A percentile compares a stretch with the other conserved stretches of the same genome.
Conservation (phyloP, 2,797 vertebrate genomes). For the Anomalospiza imberbis region DNA sequence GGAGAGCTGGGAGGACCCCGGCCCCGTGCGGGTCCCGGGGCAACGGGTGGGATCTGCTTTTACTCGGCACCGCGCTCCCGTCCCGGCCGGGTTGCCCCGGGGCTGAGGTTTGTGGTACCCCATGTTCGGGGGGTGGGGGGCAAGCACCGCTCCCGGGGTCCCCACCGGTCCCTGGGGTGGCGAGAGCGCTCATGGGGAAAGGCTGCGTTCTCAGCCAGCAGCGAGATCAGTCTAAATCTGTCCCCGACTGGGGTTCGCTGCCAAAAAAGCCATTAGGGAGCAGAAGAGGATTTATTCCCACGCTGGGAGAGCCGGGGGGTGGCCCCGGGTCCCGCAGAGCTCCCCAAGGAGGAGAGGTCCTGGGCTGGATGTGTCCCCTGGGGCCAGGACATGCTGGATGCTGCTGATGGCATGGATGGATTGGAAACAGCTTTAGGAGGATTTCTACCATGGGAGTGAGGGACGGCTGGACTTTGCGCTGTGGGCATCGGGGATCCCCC, state of each 20-base stretch:
- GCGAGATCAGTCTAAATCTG: not conserved
- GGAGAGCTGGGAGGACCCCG: not conserved
- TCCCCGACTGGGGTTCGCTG: not conserved
- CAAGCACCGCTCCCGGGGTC: not conserved
- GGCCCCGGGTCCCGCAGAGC: not conserved
- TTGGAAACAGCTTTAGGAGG: not conserved
- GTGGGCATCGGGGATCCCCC: not conserved
- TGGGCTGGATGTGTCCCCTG: not conserved
- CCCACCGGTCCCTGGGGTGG: fast-evolving
- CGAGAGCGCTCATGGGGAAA: fast-evolving
- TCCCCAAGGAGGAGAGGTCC: not conserved
- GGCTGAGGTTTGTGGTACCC: not conserved
- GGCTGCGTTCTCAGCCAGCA: not conserved
- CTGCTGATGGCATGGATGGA: not conserved
- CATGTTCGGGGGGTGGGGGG: fast-evolving
- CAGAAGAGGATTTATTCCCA: conserved; percentile 3
- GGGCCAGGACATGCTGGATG: not conserved
- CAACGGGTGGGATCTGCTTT: fast-evolving
- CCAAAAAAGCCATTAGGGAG: not conserved
- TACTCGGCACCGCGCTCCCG: not conserved
- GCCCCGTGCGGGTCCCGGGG: not conserved
- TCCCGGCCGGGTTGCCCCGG: fast-evolving
- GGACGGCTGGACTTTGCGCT: no score
- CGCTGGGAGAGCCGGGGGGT: not conserved
- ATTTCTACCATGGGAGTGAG: not conserved